A percentile compares a stretch with the other conserved stretches of the same genome.
Conservation (phyloP, 37 sponge, comb jelly and placozoan species). For the Beroe forskalii region DNA sequence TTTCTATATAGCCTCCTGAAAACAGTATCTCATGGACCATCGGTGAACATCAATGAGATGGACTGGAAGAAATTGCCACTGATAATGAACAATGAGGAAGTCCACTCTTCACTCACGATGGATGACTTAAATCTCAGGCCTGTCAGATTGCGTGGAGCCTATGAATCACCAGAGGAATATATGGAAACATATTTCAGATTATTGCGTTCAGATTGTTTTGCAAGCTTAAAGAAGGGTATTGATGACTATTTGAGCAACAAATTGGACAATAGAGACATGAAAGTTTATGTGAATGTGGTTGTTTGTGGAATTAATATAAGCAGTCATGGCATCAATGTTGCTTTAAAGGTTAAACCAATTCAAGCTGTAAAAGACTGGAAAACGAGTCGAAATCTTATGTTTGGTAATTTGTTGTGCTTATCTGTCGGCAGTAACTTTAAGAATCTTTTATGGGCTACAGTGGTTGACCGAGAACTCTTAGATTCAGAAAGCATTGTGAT, state of each 20-base stretch:
- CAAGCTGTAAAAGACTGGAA: neutral
- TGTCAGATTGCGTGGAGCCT: neutral
- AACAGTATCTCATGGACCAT: too few relatives aligned
- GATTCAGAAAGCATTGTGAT: too few relatives aligned
- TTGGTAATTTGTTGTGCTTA: slow-evolving; percentile 66
- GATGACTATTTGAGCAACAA: neutral
- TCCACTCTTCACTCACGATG: too few relatives aligned
- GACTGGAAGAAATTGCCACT: too few relatives aligned
- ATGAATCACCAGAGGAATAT: slow-evolving; percentile 52
- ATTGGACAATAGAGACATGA: slow-evolving; percentile 66
- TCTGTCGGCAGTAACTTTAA: neutral
- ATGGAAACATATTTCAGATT: slow-evolving; percentile 56
- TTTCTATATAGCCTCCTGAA: too few relatives aligned
- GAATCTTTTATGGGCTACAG: slow-evolving; percentile 56
- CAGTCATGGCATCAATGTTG: neutral
- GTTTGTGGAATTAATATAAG: neutral
- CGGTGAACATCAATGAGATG: too few relatives aligned
- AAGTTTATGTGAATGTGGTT: slow-evolving; percentile 10
- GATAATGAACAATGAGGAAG: too few relatives aligned
- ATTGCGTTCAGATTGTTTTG: slow-evolving; percentile 60
- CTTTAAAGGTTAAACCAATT: neutral
- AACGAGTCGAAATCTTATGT: slow-evolving; percentile 38
- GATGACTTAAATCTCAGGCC: slow-evolving; percentile 6
- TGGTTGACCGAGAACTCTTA: neutral
- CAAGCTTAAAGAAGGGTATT: slow-evolving; percentile 29